Conservation (phyloP, 2,888 invertebrate genomes). For the Conus canariensis region DNA sequence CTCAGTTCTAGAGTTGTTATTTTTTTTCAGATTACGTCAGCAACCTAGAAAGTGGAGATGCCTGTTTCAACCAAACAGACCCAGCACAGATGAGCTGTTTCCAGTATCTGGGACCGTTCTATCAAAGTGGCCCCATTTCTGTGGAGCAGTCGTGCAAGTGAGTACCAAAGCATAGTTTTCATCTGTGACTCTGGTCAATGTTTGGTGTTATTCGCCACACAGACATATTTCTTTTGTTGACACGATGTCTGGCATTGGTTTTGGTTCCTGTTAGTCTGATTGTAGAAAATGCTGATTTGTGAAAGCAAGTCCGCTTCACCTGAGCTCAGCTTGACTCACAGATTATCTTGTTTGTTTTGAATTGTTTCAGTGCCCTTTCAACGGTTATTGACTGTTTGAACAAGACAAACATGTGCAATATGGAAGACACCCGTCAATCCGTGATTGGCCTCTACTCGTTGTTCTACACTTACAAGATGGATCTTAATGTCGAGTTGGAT, state of each 20-base stretch:
- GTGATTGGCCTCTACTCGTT: not conserved
- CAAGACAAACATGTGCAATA: not conserved
- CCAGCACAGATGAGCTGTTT: not conserved
- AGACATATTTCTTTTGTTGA: not conserved
- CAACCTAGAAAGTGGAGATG: not conserved
- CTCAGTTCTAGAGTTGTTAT: not conserved
- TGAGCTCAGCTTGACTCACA: not conserved
- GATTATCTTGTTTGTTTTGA: not conserved
- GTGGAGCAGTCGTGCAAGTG: not conserved
- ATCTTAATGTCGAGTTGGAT: not conserved
- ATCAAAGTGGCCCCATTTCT: not conserved
- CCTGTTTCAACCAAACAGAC: conserved; percentile 11
- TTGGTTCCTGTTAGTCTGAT: no score
- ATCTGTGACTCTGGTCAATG: no score
- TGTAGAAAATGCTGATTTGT: not conserved
- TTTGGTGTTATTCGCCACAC: not conserved
- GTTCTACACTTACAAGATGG: not conserved
- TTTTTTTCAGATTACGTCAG: not conserved
- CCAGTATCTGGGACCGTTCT: not conserved
- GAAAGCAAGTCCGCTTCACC: not conserved
- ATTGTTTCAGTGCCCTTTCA: not conserved
- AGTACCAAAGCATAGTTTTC: not conserved
- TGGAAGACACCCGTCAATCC: not conserved
- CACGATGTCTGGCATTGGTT: no score
- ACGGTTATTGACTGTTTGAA: not conserved